Percentiles rank a stretch among this genome's conserved stretches.
These are phyloP conservation scores for Mactromeris polynyma DNA, from an alignment of 2,888 invertebrate genomes.

Conservation along the genomic window DNA sequence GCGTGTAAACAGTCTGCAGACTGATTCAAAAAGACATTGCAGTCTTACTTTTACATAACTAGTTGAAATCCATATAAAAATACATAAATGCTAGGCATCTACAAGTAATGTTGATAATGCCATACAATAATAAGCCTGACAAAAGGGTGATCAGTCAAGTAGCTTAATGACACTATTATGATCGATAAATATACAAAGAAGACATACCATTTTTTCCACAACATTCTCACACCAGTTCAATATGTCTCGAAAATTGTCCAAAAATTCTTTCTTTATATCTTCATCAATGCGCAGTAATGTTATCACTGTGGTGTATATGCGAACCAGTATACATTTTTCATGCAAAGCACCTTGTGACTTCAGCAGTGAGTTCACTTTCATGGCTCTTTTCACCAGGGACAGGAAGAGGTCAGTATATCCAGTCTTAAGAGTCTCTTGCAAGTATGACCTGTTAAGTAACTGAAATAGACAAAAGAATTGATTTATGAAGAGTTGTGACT, in stretches of 20 bases:
- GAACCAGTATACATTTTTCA: slow-evolving; percentile 38
- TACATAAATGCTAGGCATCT: no score
- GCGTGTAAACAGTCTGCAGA: no score
- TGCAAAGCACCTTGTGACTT: background rate
- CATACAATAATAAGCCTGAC: no score
- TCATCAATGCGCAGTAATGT: slow-evolving; percentile 18
- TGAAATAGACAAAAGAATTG: slow-evolving; percentile 43
- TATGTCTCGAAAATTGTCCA: slow-evolving; percentile 15
- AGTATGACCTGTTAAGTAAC: slow-evolving; percentile 60
- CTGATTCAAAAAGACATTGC: no score
- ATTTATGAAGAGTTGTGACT: no score
- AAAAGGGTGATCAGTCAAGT: no score
- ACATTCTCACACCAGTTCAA: slow-evolving; percentile 52
- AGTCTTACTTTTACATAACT: no score
- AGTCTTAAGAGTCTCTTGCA: slow-evolving; percentile 51
- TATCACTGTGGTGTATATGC: slow-evolving; percentile 39
- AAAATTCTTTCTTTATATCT: slow-evolving; percentile 21
- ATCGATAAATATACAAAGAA: no score
- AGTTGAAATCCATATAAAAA: no score
- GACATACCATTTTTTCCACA: slow-evolving; percentile 37
- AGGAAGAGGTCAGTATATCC: slow-evolving; percentile 37
- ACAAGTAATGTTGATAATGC: no score
- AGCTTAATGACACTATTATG: no score
- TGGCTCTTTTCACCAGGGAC: slow-evolving; percentile 31
- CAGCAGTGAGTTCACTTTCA: slow-evolving; percentile 30